A percentile compares a stretch with the other conserved stretches of the same genome.
Conservation (phyloP, 2,113 vertebrate species). For the Mystacornis crossleyi region DNA sequence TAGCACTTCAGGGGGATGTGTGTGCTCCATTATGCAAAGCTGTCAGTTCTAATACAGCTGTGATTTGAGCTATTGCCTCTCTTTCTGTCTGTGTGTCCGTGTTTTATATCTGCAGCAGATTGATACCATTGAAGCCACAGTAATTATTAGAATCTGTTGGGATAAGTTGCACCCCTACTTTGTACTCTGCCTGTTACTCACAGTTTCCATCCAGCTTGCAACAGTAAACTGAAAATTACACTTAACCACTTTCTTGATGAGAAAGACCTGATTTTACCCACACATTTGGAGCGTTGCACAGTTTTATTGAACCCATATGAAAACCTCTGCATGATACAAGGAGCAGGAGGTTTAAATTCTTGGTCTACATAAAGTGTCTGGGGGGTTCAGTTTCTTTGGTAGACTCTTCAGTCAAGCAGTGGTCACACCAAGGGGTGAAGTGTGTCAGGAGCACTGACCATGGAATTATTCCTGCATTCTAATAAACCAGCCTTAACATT, state of each 20-base stretch:
- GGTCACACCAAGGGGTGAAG: neutral
- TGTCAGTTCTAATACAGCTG: neutral
- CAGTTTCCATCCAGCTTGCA: conserved; percentile 41
- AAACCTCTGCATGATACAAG: neutral
- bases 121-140: neutral
- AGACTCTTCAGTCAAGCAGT: neutral
- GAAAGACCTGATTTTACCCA: conserved; percentile 33
- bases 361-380: neutral
- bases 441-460: neutral
- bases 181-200: neutral
- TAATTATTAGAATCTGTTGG: neutral
- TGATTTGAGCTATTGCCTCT: neutral
- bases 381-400: fast-evolving
- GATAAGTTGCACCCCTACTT: neutral
- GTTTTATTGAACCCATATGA: conserved; percentile 54
- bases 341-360: conserved; percentile 6
- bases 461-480: neutral
- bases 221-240: neutral
- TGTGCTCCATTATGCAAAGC: neutral
- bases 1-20: neutral
- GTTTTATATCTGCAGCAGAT: neutral
- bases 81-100: neutral
- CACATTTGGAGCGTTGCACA: neutral
- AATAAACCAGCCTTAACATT: neutral
- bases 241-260: conserved; percentile 42